These are phyloP conservation scores for Oophaga sylvatica DNA, from an alignment of 2,797 vertebrate species.

Conservation along the genomic window DNA sequence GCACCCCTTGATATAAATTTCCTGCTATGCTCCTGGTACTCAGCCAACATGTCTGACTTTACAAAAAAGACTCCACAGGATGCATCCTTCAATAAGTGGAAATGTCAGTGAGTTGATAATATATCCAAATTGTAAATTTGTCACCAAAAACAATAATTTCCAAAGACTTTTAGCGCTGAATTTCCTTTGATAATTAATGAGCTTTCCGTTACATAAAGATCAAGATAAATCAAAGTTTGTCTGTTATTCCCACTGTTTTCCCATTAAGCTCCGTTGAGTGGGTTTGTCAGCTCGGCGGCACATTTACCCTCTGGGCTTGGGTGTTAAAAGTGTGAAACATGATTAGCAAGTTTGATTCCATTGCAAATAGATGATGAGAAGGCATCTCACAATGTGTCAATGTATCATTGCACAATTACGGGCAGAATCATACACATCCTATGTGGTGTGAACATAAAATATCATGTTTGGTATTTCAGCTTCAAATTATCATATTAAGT, in stretches of 20 bases:
- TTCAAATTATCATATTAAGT: slow-evolving; percentile 29
- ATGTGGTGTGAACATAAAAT: slow-evolving; percentile 32
- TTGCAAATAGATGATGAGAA: slow-evolving; percentile 40
- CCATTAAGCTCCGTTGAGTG: slow-evolving; percentile 53
- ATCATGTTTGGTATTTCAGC: slow-evolving; percentile 32
- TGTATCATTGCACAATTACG: slow-evolving; percentile 53
- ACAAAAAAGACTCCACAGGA: neutral
- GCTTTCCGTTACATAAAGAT: slow-evolving; percentile 27
- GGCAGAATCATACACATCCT: slow-evolving; percentile 31
- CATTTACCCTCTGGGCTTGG: slow-evolving; percentile 49
- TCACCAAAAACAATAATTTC: slow-evolving; percentile 17
- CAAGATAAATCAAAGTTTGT: slow-evolving; percentile 46
- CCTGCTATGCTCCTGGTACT: too few relatives aligned
- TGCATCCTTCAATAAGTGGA: neutral
- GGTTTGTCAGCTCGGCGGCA: slow-evolving; percentile 44
- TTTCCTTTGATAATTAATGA: slow-evolving; percentile 49
- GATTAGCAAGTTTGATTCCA: slow-evolving; percentile 54
- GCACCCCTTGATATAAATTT: too few relatives aligned
- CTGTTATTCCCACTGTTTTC: slow-evolving; percentile 53
- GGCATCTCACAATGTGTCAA: slow-evolving; percentile 37
- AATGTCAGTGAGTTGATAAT: neutral
- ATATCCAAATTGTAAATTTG: slow-evolving; percentile 12
- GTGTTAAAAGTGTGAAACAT: slow-evolving; percentile 61
- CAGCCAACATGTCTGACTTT: neutral
- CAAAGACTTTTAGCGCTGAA: slow-evolving; percentile 14